Percentiles rank a stretch among this genome's conserved stretches.
These are phyloP conservation scores for Aspidapion aeneum DNA, from an alignment of 2,888 invertebrate genomes.

Conservation along the genomic window DNA sequence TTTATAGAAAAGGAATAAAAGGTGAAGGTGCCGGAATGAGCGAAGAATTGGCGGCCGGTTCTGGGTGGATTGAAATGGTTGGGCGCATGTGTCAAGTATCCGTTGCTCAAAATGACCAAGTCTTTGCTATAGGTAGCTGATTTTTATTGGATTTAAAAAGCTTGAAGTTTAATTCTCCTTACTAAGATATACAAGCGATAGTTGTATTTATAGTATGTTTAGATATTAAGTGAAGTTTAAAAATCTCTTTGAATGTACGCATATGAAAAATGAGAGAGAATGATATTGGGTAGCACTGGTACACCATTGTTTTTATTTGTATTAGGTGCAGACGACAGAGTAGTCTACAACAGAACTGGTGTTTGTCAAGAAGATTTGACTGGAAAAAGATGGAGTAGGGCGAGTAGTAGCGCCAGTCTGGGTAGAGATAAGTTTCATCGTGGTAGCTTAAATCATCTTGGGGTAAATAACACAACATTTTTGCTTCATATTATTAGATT, in stretches of 20 bases:
- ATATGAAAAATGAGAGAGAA: too few species aligned
- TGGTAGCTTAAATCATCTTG: constrained; percentile 59
- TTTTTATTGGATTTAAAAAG: too few species aligned
- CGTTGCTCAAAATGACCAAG: constrained; percentile 84
- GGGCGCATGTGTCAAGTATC: constrained; percentile 79
- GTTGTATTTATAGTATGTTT: too few species aligned
- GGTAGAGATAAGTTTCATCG: constrained; percentile 49
- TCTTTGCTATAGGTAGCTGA: constrained; percentile 62
- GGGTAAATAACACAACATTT: constrained; percentile 39
- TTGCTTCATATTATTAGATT: neutral
- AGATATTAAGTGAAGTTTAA: too few species aligned
- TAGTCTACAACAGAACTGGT: constrained; percentile 76
- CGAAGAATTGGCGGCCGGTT: constrained; percentile 75
- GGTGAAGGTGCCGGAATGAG: constrained; percentile 67
- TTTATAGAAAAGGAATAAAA: constrained; percentile 45
- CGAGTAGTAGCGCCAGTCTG: constrained; percentile 73
- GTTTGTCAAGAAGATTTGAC: constrained; percentile 72
- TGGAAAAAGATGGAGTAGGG: constrained; percentile 87
- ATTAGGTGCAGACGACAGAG: constrained; percentile 71
- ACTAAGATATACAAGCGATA: too few species aligned
- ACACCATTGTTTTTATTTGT: neutral
- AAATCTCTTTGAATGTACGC: too few species aligned
- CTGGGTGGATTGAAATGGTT: constrained; percentile 87
- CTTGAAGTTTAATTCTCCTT: too few species aligned
- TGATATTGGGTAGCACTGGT: too few species aligned